phyloP scores from a whole-genome alignment of 2,113 vertebrate genomes.

The Pollimyrus isidori region DNA sequence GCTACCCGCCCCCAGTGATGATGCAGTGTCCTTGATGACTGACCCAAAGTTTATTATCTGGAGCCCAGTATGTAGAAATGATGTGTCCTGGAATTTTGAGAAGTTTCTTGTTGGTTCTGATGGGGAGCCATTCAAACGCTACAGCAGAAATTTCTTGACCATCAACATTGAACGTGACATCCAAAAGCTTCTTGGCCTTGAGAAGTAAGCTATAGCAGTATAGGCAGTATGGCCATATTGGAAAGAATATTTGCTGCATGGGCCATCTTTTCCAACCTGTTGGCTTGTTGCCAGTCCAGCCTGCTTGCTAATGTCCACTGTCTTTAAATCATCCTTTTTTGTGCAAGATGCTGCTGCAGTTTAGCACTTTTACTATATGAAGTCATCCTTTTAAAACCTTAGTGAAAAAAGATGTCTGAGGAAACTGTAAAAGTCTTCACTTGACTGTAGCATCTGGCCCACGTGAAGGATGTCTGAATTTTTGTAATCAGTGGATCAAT shows the following conservation, averaged over 20 bases:
- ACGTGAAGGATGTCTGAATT: constrained; percentile 26
- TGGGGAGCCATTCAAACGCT: constrained; percentile 69
- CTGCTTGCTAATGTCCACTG: background rate
- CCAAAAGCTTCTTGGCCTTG: constrained; percentile 53
- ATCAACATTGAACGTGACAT: constrained; percentile 69
- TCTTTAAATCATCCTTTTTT: constrained; percentile 18
- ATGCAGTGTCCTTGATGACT: constrained; percentile 57
- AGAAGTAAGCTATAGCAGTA: constrained; percentile 24
- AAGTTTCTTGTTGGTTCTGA: constrained; percentile 71
- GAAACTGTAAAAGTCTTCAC: constrained; percentile 36
- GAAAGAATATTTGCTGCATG: background rate
- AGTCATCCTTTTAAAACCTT: constrained; percentile 35
- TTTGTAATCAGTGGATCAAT: constrained; percentile 14
- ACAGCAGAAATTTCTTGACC: constrained; percentile 67
- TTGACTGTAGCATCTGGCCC: constrained; percentile 22
- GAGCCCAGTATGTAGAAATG: constrained; percentile 71
- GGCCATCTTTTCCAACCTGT: background rate
- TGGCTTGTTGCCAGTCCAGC: background rate
- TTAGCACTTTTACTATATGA: constrained; percentile 44
- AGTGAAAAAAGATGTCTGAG: constrained; percentile 34
- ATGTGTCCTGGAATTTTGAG: constrained; percentile 75
- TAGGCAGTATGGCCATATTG: background rate
- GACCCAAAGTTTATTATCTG: constrained; percentile 68
- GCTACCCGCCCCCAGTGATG: constrained; percentile 65
- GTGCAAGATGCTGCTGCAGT: constrained; percentile 24